phyloP scores from a whole-genome alignment of 2,797 vertebrate species.

The Petrocephalus schoutedeni region DNA sequence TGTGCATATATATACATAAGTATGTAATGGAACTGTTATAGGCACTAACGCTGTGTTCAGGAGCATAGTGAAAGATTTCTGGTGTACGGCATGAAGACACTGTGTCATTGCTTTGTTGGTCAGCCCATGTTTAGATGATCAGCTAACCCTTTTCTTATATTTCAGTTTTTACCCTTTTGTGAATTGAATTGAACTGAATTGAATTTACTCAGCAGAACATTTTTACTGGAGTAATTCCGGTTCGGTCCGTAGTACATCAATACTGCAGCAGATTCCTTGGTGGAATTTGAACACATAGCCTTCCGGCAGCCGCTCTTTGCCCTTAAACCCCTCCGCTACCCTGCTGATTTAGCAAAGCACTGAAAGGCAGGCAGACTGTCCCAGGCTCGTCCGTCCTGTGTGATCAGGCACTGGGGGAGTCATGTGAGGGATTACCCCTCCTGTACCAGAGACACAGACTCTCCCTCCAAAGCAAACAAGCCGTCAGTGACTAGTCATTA shows the following conservation, averaged over 20 bases:
- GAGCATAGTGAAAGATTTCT: not conserved
- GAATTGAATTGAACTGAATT: too few species aligned
- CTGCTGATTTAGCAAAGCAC: not conserved
- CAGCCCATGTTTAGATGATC: not conserved
- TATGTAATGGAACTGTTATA: too few species aligned
- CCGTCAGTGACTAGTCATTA: constrained; percentile 25
- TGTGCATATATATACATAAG: too few species aligned
- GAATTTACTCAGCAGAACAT: not conserved
- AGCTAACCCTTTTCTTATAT: not conserved
- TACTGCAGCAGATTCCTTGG: not conserved
- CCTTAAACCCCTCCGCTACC: not conserved
- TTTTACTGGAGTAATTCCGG: not conserved
- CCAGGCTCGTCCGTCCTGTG: not conserved
- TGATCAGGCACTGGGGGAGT: not conserved
- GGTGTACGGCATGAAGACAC: not conserved
- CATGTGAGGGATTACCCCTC: not conserved
- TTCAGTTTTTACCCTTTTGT: not conserved
- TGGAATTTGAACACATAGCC: not conserved
- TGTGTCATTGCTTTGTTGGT: not conserved
- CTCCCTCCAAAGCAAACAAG: not conserved
- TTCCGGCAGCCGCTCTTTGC: not conserved
- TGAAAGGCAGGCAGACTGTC: not conserved
- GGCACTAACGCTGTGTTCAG: not conserved
- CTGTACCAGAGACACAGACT: not conserved
- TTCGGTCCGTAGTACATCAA: not conserved